Conservation (phyloP, 1,140 invertebrate species). For the Nasonia giraulti region DNA sequence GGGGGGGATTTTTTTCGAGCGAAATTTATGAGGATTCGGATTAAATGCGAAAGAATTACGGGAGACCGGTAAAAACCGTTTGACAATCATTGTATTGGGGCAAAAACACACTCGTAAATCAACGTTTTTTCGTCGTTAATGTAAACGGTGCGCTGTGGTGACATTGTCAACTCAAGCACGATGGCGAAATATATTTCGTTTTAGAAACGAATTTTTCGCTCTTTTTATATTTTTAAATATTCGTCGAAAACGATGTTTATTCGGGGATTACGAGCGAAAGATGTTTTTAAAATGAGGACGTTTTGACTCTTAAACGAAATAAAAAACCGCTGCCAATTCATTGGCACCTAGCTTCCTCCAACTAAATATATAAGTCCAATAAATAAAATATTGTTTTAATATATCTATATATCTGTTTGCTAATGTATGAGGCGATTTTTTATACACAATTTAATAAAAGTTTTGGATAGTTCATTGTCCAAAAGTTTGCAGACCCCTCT, state of each 20-base stretch:
- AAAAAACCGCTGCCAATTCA: too few relatives aligned
- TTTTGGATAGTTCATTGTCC: too few relatives aligned
- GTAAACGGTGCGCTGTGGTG: neutral
- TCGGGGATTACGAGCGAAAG: neutral
- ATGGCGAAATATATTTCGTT: neutral
- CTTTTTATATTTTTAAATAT: neutral
- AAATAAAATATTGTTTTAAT: too few relatives aligned
- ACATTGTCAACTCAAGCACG: neutral
- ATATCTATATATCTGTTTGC: too few relatives aligned
- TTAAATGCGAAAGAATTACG: neutral
- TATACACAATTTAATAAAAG: too few relatives aligned
- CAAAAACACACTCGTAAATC: neutral
- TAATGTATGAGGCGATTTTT: too few relatives aligned
- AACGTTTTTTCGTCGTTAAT: neutral
- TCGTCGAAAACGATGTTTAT: neutral
- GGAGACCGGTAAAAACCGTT: neutral
- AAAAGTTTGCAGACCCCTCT: too few relatives aligned
- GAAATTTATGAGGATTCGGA: slow-evolving; percentile 1
- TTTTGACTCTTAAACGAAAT: too few relatives aligned
- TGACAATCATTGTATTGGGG: neutral
- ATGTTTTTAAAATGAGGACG: too few relatives aligned
- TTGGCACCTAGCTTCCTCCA: too few relatives aligned
- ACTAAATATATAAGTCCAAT: too few relatives aligned
- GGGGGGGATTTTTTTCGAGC: too few relatives aligned
- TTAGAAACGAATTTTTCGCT: neutral